Evolutionary conservation across 2,888 invertebrate genomes (phyloP), one percentile per base, ranked within the genome.

Genomic region (Caradrina clavipalpis): DNA sequence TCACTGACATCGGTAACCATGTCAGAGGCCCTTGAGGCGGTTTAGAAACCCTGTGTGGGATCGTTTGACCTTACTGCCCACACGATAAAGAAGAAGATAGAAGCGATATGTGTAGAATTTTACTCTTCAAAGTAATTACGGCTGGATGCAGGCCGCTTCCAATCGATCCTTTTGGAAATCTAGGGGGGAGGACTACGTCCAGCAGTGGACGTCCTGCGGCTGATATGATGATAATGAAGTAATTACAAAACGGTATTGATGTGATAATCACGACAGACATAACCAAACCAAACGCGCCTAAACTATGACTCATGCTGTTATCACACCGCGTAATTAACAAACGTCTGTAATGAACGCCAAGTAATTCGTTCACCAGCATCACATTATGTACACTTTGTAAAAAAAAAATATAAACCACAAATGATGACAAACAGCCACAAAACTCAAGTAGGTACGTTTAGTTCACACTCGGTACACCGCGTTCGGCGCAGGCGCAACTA

Each of bases 271-370:
- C 42, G 45, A 17, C 45, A 57, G 19, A 35, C 11, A 31, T 17
- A 22, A 8, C 6, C n/a, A 26, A 15, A 6, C 31, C 21, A 17
- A 53, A 31, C 13, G 49, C 21, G 6, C 2, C 13, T 11, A 19
- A 31, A 22, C 19, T 10, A 58, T 73, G 54, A 72, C 13, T 72
- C 65, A 73, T 19, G 4, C 4, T 6, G 31, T 49, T 54, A 65
- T 49, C 19, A 26, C 42, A 22, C 31, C 54, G 42, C 42, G 42
- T 42, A 54, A n/a, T n/a, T n/a, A n/a, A n/a, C 42, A 22, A 26
- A 3, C 17, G 15, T 56, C 21, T 17, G 11, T 19, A 56, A 26
- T 47, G 35, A 13, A 11, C 31, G 7, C 31, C 6, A 15, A 35
- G 11, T 45, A 35, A 26, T 39, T 8, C 6, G 2, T 17, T 42